These are phyloP conservation scores for Lates calcarifer DNA, from an alignment of 2,113 vertebrate genomes.

Conservation along the genomic window DNA sequence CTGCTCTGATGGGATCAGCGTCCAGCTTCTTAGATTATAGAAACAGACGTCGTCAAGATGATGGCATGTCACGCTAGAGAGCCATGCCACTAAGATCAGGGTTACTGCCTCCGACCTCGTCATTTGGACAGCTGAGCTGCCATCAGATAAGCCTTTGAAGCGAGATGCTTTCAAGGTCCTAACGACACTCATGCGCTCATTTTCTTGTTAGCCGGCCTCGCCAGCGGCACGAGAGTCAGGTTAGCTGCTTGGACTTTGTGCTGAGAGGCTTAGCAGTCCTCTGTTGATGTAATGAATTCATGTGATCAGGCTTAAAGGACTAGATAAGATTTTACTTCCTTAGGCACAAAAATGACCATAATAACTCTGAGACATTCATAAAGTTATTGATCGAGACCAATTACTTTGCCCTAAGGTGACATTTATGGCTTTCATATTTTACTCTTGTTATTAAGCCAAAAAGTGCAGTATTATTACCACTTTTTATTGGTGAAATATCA, in stretches of 20 bases:
- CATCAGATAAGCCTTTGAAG: slow-evolving; percentile 54
- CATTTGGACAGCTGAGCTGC: slow-evolving; percentile 15
- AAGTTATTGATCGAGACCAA: slow-evolving; percentile 7
- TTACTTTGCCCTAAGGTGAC: slow-evolving; percentile 3
- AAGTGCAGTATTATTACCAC: background rate
- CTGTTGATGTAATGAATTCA: slow-evolving; percentile 36
- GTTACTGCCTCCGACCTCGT: slow-evolving; percentile 5
- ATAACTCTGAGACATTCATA: slow-evolving; percentile 10
- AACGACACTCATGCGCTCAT: slow-evolving; percentile 20
- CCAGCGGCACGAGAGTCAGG: slow-evolving; percentile 6
- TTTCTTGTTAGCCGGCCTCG: slow-evolving; percentile 45
- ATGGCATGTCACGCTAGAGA: slow-evolving; percentile 39
- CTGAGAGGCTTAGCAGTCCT: slow-evolving; percentile 39
- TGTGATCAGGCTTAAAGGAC: slow-evolving; percentile 44
- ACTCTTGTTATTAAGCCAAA: slow-evolving; percentile 2
- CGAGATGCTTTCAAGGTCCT: slow-evolving; percentile 16
- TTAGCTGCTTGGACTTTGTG: slow-evolving; percentile 27
- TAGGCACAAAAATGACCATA: background rate
- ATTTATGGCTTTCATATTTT: slow-evolving; percentile 10
- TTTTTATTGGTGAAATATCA: slow-evolving; percentile 2
- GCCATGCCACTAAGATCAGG: slow-evolving; percentile 14
- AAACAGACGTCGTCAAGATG: slow-evolving; percentile 32
- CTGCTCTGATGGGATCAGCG: slow-evolving; percentile 60
- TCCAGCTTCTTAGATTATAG: slow-evolving; percentile 57
- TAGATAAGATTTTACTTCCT: slow-evolving; percentile 1